A percentile compares a stretch with the other conserved stretches of the same genome.
phyloP scores from a whole-genome alignment of 2,888 invertebrate species.

The Rhaphigaster nebulosa region DNA sequence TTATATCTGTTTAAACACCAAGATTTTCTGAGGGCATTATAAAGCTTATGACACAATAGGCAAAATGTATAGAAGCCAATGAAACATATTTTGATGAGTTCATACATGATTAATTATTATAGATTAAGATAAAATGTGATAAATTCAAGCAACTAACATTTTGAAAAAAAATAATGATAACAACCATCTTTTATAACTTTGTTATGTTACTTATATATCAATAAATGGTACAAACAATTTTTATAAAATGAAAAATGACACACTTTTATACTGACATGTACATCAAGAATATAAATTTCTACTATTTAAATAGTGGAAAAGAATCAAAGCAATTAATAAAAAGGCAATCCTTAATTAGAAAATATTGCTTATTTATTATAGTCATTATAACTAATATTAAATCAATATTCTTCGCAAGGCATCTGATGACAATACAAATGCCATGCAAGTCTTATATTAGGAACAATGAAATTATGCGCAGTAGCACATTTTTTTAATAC shows the following conservation, averaged over 20 bases:
- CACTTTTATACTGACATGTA: background rate
- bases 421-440: slow-evolving; percentile 1
- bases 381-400: background rate
- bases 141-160: background rate
- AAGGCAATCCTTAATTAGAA: background rate
- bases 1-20: background rate
- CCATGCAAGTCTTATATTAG: slow-evolving; percentile 43
- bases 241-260: background rate
- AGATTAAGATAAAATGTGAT: background rate
- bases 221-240: background rate
- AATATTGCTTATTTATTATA: slow-evolving; percentile 11
- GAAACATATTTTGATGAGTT: background rate
- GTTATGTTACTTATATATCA: background rate
- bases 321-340: background rate
- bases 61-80: background rate
- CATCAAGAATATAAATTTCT: background rate
- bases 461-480: slow-evolving; percentile 6
- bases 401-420: background rate
- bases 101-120: background rate
- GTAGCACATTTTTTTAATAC: background rate
- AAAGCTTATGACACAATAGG: background rate
- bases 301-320: background rate
- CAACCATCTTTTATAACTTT: background rate
- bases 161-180: background rate
- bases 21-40: background rate